Conservation (phyloP, 2,113 vertebrate genomes). For the Axis porcinus region DNA sequence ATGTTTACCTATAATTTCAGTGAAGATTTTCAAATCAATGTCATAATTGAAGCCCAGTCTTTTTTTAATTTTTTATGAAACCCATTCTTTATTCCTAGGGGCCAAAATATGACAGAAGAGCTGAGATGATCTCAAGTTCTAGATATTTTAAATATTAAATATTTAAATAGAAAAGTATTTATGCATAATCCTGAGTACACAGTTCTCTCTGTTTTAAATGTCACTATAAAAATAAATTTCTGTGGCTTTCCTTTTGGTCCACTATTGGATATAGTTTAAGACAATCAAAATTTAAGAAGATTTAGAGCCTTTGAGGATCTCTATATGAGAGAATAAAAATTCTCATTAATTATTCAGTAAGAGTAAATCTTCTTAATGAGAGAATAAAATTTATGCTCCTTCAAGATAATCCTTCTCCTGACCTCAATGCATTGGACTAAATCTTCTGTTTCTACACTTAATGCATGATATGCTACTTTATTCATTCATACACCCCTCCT, state of each 20-base stretch:
- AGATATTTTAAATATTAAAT: neutral
- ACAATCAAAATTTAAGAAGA: neutral
- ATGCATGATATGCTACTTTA: neutral
- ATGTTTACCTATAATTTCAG: neutral
- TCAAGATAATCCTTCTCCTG: neutral
- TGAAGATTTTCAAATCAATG: neutral
- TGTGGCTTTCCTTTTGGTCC: neutral
- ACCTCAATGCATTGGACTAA: neutral
- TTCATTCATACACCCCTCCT: neutral
- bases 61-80: neutral
- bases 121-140: neutral
- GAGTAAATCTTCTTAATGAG: neutral
- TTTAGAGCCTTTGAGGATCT: neutral
- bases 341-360: constrained; percentile 29
- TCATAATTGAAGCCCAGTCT: neutral
- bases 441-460: neutral
- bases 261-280: neutral
- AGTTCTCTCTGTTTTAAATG: neutral
- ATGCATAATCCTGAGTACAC: neutral
- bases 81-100: neutral
- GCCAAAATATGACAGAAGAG: neutral
- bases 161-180: neutral
- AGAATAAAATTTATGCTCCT: neutral
- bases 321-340: neutral
- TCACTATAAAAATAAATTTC: neutral